Percentiles rank a stretch among this genome's conserved stretches.
phyloP scores from a whole-genome alignment of 2,797 vertebrate species.

The Eidolon dupreanum region DNA sequence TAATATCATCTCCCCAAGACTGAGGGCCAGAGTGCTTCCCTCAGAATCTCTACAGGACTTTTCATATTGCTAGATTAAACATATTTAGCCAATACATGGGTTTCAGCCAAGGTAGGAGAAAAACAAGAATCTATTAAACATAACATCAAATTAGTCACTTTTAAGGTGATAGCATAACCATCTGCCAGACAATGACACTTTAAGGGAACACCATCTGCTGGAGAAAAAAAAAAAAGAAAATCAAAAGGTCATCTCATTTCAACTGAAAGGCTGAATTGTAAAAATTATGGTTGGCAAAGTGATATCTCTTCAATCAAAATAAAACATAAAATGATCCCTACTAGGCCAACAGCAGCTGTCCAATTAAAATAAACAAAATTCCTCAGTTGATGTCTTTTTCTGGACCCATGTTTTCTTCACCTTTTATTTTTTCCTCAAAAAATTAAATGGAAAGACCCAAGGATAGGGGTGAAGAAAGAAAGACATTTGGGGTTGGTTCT shows the following conservation, averaged over 20 bases:
- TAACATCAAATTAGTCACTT: conserved; percentile 18
- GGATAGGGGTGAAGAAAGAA: conserved; percentile 73
- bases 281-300: conserved; percentile 86
- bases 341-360: conserved; percentile 84
- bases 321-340: conserved; percentile 88
- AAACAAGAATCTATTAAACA: conserved; percentile 52
- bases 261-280: conserved; percentile 81
- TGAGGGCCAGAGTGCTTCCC: neutral
- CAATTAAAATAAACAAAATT: conserved; percentile 89
- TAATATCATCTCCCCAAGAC: neutral
- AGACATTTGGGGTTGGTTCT: conserved; percentile 72
- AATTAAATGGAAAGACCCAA: conserved; percentile 80
- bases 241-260: conserved; percentile 81
- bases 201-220: conserved; percentile 72
- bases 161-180: conserved; percentile 63
- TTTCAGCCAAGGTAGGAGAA: neutral
- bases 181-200: conserved; percentile 66
- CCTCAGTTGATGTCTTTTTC: conserved; percentile 84
- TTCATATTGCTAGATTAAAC: neutral
- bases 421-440: conserved; percentile 77
- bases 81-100: conserved; percentile 5
- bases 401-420: conserved; percentile 84
- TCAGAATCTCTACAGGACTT: neutral
- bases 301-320: conserved; percentile 88
- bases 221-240: neutral